Percentiles rank a stretch among this genome's conserved stretches.
Conservation (phyloP, 2,113 vertebrate genomes). For the Anas platyrhynchos region DNA sequence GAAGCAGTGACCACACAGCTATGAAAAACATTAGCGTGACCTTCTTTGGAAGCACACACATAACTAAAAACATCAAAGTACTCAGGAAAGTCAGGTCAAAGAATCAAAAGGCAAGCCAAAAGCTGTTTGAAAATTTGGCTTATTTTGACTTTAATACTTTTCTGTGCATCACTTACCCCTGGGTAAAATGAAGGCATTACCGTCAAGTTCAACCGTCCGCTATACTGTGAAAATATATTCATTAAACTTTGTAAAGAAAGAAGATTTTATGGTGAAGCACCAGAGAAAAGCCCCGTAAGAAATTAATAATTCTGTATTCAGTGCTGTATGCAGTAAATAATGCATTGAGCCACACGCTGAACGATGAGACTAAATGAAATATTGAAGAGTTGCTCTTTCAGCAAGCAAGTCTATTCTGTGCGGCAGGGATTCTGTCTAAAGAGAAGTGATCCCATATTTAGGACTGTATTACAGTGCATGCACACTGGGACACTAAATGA, state of each 20-base stretch:
- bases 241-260: not conserved
- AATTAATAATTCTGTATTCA: slow-evolving; percentile 60
- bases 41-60: not conserved
- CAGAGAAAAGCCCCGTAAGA: not conserved
- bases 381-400: slow-evolving; percentile 63
- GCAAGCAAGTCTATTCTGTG: not conserved
- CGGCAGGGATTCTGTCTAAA: not conserved
- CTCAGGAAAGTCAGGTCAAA: not conserved
- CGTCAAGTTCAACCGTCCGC: not conserved
- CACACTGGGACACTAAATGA: not conserved
- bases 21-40: not conserved
- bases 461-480: not conserved
- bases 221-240: not conserved
- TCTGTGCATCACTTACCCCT: not conserved
- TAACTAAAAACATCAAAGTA: not conserved
- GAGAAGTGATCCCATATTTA: not conserved
- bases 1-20: not conserved
- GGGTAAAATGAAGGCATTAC: not conserved
- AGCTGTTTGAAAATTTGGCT: not conserved
- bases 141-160: not conserved
- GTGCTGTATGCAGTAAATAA: slow-evolving; percentile 53
- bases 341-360: slow-evolving; percentile 47
- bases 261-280: not conserved
- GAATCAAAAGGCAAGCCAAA: not conserved
- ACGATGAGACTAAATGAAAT: slow-evolving; percentile 54